These are phyloP conservation scores for Athalia rosae DNA, from an alignment of 2,888 invertebrate species.

Conservation along the genomic window DNA sequence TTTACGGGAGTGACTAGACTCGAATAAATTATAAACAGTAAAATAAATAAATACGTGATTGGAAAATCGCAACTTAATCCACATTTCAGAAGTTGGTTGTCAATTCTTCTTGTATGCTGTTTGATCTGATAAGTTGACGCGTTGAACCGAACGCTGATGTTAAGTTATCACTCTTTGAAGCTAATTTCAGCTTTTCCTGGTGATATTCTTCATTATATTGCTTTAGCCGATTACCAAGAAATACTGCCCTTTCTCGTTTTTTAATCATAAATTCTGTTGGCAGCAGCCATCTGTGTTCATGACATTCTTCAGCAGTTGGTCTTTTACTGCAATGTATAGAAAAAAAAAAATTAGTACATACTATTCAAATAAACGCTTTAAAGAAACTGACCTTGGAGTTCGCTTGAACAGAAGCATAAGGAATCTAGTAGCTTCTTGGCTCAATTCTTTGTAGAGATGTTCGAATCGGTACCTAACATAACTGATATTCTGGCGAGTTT, in stretches of 20 bases:
- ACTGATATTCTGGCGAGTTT: conserved; percentile 93
- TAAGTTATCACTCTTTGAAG: conserved; percentile 78
- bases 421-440: conserved; percentile 94
- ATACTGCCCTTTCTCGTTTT: conserved; percentile 91
- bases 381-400: conserved; percentile 84
- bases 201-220: conserved; percentile 90
- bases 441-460: conserved; percentile 94
- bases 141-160: conserved; percentile 77
- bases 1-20: conserved; percentile 56
- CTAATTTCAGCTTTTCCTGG: conserved; percentile 79
- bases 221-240: conserved; percentile 89
- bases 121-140: conserved; percentile 82
- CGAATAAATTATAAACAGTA: conserved; percentile 53
- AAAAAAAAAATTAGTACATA: conserved; percentile 34
- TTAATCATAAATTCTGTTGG: conserved; percentile 95
- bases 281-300: conserved; percentile 96
- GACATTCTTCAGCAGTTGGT: conserved; percentile 94
- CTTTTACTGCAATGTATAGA: conserved; percentile 83
- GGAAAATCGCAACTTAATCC: conserved; percentile 63
- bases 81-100: conserved; percentile 74
- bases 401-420: conserved; percentile 97
- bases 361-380: neutral
- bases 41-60: conserved; percentile 62
- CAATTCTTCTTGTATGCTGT: conserved; percentile 90
- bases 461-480: conserved; percentile 96